These are phyloP conservation scores for Heliconius sara DNA, from an alignment of 2,888 invertebrate genomes.

Conservation along the genomic window DNA sequence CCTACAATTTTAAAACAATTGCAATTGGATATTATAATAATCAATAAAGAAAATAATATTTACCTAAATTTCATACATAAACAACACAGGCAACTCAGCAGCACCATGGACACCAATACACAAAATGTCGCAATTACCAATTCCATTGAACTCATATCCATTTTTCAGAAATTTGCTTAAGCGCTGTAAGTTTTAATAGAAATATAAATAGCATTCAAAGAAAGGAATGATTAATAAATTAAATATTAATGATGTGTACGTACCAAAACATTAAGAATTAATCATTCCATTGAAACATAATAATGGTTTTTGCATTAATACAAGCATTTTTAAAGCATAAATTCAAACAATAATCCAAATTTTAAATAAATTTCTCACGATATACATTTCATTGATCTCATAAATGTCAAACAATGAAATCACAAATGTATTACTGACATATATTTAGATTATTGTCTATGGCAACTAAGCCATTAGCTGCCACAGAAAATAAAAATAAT, in stretches of 20 bases:
- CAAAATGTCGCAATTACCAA: constrained; percentile 58
- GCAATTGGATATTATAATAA: not conserved
- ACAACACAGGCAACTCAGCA: constrained; percentile 65
- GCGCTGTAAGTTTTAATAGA: not conserved
- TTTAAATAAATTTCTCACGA: not conserved
- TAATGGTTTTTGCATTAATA: too few species aligned
- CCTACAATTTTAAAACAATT: not conserved
- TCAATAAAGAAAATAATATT: constrained; percentile 19
- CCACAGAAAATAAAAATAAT: not conserved
- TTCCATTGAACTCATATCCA: constrained; percentile 57
- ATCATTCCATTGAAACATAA: not conserved
- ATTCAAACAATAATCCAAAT: not conserved
- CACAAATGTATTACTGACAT: not conserved
- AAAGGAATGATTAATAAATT: not conserved
- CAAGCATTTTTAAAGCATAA: not conserved
- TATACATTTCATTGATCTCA: constrained; percentile 6
- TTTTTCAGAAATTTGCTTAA: constrained; percentile 38
- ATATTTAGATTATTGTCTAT: not conserved
- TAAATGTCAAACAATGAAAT: constrained; percentile 13
- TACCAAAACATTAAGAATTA: not conserved
- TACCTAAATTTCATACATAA: constrained; percentile 70
- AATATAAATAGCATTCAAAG: not conserved
- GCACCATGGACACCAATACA: constrained; percentile 57
- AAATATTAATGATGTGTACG: not conserved
- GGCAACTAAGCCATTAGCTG: not conserved